Percentiles rank a stretch among this genome's conserved stretches.
Evolutionary conservation across 2,888 invertebrate species (phyloP).

Genomic region (Zaprionus lineosus): DNA sequence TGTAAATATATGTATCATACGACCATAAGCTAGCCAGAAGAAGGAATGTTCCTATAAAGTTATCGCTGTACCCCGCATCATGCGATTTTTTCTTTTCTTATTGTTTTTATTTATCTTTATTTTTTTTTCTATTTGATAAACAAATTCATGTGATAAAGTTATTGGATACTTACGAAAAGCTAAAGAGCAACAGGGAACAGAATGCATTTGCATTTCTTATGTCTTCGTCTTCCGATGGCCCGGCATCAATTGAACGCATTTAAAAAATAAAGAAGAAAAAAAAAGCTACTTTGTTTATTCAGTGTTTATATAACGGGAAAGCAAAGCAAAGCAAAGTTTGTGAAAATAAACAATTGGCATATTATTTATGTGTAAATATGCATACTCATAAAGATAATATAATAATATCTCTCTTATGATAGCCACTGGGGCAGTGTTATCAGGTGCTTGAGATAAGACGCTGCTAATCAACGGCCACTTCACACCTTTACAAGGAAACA

Average conservation of each 20-base stretch:
- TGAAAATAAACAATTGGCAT: no score
- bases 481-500: conserved; percentile 7
- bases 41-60: not conserved
- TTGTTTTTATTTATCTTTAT: conserved; percentile 1
- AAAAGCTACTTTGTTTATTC: not conserved
- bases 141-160: conserved; percentile 9
- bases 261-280: no score
- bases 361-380: no score
- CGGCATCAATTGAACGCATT: not conserved
- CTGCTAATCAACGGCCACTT: conserved; percentile 14
- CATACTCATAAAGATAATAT: no score
- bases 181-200: not conserved
- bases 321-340: no score
- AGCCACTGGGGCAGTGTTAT: no score
- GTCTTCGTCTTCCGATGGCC: not conserved
- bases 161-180: not conserved
- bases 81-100: not conserved
- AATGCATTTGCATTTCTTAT: conserved; percentile 11
- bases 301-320: not conserved
- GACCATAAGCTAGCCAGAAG: not conserved
- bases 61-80: conserved; percentile 9
- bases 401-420: no score
- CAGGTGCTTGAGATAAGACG: conserved; percentile 4
- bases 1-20: no score
- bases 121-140: conserved; percentile 13